Base-by-base conservation (phyloP, 2,888 invertebrate genomes). In the Aphelenchoides bicaudatus region DNA sequence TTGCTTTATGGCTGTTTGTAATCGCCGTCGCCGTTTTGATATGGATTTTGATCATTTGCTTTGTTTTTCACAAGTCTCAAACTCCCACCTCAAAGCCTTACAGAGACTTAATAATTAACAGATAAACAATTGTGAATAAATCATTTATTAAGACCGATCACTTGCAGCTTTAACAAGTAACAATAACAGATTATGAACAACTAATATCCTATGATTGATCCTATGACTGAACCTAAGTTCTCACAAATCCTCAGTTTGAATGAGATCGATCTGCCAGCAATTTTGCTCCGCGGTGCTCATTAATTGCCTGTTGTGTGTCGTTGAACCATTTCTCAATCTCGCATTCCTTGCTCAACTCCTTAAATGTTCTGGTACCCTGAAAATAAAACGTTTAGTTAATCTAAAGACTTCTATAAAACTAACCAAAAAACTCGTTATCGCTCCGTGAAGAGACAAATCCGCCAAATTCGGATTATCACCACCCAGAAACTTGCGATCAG, bases 401-500 rank as follows among this genome's bases (percentile, higher is more conserved):
- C n/a, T n/a, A n/a, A n/a, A n/a, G n/a, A n/a, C n/a, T n/a, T n/a
- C n/a, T n/a, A n/a, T n/a, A n/a, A n/a, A 25, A 23, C 19, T 23
- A 38, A 39, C 53, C 58, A 58, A 3, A 59, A 43, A 16, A 52
- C 3, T 16, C n/a, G n/a, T n/a, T n/a, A n/a, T n/a, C n/a, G n/a
- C n/a, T n/a, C n/a, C n/a, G n/a, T n/a, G 16, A 70, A 76, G 73
- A 68, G 82, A 82, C 50, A 98, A 82, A 83, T 98, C 96, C 0
- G 93, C 89, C 5, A 98, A 83, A 80, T 93, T 89, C 0, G 96
- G 96, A 16, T 85, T 80, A 23, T 81, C 77, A 0, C 94, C 96
- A 5, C 96, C 96, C 82, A 90, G 85, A 79, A 91, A 98, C 67
- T 86, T 86, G 39, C 84, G 83, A 34, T 86, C 85, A 25, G 78